Evolutionary conservation across 92 coral and sea anemone species (phyloP).

Genomic region (Parazoanthus atlanticus): DNA sequence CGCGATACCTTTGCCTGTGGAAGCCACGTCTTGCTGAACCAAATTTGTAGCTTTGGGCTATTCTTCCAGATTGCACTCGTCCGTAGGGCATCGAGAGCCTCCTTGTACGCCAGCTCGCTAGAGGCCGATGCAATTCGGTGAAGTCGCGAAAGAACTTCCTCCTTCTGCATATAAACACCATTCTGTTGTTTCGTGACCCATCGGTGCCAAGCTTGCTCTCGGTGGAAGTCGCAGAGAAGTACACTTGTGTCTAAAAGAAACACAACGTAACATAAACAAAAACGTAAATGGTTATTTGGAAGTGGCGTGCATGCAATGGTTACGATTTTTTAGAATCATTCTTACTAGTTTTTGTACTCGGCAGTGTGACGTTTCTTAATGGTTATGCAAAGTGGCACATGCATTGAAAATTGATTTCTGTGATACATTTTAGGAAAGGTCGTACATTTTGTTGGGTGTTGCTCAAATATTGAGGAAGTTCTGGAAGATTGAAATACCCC

Average conservation of each 20-base stretch:
- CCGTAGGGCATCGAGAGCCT: slow-evolving; percentile 6
- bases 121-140: slow-evolving; percentile 26
- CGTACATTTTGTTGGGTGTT: too few species aligned
- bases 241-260: slow-evolving; percentile 20
- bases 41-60: slow-evolving; percentile 30
- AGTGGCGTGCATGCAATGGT: neutral
- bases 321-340: neutral
- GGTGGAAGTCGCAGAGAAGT: slow-evolving; percentile 40
- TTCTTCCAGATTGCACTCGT: slow-evolving; percentile 22
- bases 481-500: too few species aligned
- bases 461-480: neutral
- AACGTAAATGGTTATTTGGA: neutral
- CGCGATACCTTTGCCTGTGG: slow-evolving; percentile 35
- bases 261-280: slow-evolving; percentile 1
- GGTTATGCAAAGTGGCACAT: too few species aligned
- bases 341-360: too few species aligned
- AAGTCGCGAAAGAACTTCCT: slow-evolving; percentile 14
- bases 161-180: slow-evolving; percentile 28
- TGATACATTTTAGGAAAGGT: too few species aligned
- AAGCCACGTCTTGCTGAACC: slow-evolving; percentile 32
- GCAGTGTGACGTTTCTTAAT: too few species aligned
- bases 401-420: too few species aligned
- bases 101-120: neutral
- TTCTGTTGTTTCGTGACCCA: slow-evolving; percentile 33
- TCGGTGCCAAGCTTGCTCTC: slow-evolving; percentile 43